These are phyloP conservation scores for Pseudochromis fuscus DNA, from an alignment of 2,797 vertebrate species.

Conservation along the genomic window DNA sequence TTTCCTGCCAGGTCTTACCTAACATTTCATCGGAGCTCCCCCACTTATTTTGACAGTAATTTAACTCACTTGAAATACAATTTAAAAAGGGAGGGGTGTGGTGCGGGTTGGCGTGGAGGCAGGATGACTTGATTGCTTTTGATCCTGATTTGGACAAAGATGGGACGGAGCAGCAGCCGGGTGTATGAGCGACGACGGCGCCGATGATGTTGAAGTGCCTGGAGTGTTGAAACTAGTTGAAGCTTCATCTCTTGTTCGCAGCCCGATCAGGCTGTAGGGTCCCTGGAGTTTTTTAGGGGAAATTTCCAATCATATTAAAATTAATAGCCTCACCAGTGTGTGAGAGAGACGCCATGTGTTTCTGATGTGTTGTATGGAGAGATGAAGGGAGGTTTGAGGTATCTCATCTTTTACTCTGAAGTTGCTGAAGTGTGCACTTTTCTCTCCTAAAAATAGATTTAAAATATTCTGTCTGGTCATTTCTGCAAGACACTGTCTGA, in stretches of 20 bases:
- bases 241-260: slow-evolving; percentile 55
- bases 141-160: slow-evolving; percentile 46
- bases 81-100: slow-evolving; percentile 25
- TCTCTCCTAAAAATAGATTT: background rate
- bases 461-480: slow-evolving; percentile 14
- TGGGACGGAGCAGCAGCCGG: slow-evolving; percentile 3
- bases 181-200: slow-evolving; percentile 38
- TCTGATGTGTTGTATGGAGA: slow-evolving; percentile 6
- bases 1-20: slow-evolving; percentile 46
- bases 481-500: slow-evolving; percentile 7
- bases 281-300: slow-evolving; percentile 55
- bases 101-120: background rate
- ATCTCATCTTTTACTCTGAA: slow-evolving; percentile 30
- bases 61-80: slow-evolving; percentile 60
- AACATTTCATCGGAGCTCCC: slow-evolving; percentile 59
- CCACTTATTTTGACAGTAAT: slow-evolving; percentile 48
- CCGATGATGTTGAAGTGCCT: slow-evolving; percentile 41
- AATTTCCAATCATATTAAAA: slow-evolving; percentile 68
- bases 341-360: slow-evolving; percentile 3
- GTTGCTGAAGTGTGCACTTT: background rate
- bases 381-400: slow-evolving; percentile 30
- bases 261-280: slow-evolving; percentile 27
- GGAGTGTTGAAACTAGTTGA: slow-evolving; percentile 54
- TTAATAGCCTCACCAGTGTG: slow-evolving; percentile 46
- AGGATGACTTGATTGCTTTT: slow-evolving; percentile 44